Evolutionary conservation across 2,113 vertebrate genomes (phyloP).

Genomic region (Siniperca chuatsi): DNA sequence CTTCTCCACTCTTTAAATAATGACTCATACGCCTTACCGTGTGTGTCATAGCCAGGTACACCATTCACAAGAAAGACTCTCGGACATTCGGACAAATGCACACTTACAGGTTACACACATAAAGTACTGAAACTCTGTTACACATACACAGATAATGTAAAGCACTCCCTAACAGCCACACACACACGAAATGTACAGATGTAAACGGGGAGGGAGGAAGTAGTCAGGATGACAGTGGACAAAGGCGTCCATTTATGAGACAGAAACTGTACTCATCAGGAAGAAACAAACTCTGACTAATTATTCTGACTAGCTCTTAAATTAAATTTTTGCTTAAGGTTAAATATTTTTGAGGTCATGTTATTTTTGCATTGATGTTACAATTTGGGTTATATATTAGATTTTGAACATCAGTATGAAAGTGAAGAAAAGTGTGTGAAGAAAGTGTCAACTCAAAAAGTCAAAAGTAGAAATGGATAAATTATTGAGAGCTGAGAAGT

Average conservation of each 20-base stretch:
- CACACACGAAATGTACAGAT: conserved; percentile 20
- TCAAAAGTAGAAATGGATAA: neutral
- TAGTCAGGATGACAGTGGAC: conserved; percentile 42
- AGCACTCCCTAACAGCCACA: conserved; percentile 5
- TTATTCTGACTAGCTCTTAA: conserved; percentile 10
- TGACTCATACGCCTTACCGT: conserved; percentile 38
- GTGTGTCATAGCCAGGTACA: neutral
- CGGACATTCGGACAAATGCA: neutral
- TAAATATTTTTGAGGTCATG: conserved; percentile 33
- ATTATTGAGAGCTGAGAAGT: neutral
- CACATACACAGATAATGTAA: conserved; percentile 2
- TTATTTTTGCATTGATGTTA: neutral
- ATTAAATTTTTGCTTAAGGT: conserved; percentile 44
- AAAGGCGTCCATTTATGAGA: conserved; percentile 75
- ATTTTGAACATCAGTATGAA: neutral
- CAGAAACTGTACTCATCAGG: conserved; percentile 44
- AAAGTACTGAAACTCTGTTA: conserved; percentile 9
- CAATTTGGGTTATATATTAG: neutral
- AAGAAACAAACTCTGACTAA: conserved; percentile 18
- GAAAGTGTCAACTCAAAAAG: neutral
- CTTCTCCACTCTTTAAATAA: conserved; percentile 47
- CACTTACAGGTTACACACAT: conserved; percentile 12
- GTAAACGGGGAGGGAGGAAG: conserved; percentile 21
- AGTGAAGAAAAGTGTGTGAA: neutral
- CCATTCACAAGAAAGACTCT: conserved; percentile 23